Evolutionary conservation across 2,888 invertebrate genomes (phyloP).

Genomic region (Invenusta paracnida): DNA sequence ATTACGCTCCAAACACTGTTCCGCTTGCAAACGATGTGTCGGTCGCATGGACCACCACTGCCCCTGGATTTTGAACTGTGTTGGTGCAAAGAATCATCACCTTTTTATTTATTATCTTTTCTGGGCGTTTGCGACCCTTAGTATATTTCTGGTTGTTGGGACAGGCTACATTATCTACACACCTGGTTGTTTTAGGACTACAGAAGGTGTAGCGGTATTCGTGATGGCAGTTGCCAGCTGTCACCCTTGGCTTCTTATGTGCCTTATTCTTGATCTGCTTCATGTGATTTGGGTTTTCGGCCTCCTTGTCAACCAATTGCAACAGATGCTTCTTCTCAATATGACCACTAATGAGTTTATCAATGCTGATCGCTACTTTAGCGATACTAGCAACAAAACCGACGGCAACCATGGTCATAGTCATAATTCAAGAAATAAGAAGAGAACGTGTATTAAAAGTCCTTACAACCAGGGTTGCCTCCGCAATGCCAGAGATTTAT

Average conservation of each 20-base stretch:
- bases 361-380: conserved; percentile 82
- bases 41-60: conserved; percentile 97
- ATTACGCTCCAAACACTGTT: conserved; percentile 92
- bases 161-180: conserved; percentile 27
- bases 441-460: neutral
- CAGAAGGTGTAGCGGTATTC: neutral
- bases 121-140: conserved; percentile 71
- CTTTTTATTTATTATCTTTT: conserved; percentile 85
- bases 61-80: conserved; percentile 97
- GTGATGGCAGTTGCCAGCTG: conserved; percentile 33
- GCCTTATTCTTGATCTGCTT: conserved; percentile 73
- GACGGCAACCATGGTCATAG: neutral
- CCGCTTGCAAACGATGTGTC: conserved; percentile 88
- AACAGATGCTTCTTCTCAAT: conserved; percentile 85
- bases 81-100: conserved; percentile 73
- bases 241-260: conserved; percentile 87
- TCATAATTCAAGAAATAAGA: neutral
- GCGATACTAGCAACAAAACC: conserved; percentile 49
- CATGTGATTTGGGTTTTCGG: conserved; percentile 86
- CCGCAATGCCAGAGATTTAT: neutral
- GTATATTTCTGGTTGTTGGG: conserved; percentile 62
- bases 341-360: conserved; percentile 98
- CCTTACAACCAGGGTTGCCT: neutral
- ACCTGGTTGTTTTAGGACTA: neutral
- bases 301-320: conserved; percentile 80